Evolutionary conservation across 2,888 invertebrate species (phyloP).

Genomic region (Drosophila infuscata): DNA sequence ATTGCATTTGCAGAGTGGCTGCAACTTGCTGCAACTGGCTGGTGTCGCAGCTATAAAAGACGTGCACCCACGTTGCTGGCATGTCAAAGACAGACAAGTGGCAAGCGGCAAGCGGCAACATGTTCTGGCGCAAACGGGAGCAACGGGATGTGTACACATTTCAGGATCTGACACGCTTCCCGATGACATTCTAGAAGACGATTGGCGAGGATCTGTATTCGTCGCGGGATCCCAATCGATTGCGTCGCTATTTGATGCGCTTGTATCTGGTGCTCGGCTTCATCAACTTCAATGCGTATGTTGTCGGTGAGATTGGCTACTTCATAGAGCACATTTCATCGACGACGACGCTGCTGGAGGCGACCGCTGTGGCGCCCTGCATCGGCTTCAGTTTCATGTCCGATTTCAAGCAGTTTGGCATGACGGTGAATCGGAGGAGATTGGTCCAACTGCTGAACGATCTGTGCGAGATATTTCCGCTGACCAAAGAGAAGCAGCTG

Average conservation of each 20-base stretch:
- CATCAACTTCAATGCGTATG: conserved; percentile 72
- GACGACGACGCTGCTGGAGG: conserved; percentile 75
- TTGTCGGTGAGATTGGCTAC: conserved; percentile 74
- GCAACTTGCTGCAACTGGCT: neutral
- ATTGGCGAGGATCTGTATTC: conserved; percentile 79
- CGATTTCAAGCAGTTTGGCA: conserved; percentile 71
- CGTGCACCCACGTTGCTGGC: neutral
- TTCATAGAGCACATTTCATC: conserved; percentile 69
- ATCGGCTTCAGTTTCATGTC: conserved; percentile 76
- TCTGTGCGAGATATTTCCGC: conserved; percentile 68
- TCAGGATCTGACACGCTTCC: conserved; percentile 68
- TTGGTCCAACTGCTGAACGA: conserved; percentile 65
- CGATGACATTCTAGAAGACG: conserved; percentile 72
- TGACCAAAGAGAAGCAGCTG: conserved; percentile 45
- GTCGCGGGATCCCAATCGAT: conserved; percentile 51
- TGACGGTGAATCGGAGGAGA: conserved; percentile 54
- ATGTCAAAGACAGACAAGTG: neutral
- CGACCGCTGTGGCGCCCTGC: conserved; percentile 78
- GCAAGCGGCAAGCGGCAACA: neutral
- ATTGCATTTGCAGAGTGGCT: conserved; percentile 42
- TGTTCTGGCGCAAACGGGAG: conserved; percentile 47
- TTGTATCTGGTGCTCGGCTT: conserved; percentile 64
- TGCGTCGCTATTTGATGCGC: conserved; percentile 58
- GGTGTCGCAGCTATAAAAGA: conserved; percentile 36
- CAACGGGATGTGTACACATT: conserved; percentile 51